Percentiles rank a stretch among this genome's conserved stretches.
Conservation (phyloP, 92 coral and sea anemone genomes). For the Phenganax marumi region DNA sequence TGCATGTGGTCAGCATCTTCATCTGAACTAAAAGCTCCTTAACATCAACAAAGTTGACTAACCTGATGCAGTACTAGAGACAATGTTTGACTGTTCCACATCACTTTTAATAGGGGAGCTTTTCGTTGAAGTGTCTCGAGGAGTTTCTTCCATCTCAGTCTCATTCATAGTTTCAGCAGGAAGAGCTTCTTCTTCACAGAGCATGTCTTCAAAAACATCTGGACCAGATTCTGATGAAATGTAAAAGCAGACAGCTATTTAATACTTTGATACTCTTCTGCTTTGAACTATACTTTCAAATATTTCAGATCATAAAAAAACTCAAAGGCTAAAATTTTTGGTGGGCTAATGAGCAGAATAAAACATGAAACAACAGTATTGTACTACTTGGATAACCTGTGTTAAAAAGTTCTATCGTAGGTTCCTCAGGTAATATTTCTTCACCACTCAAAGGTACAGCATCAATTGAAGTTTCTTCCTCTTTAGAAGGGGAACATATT, state of each 20-base stretch:
- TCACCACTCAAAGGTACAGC: slow-evolving; percentile 15
- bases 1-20: too few species aligned
- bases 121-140: background rate
- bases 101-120: slow-evolving; percentile 32
- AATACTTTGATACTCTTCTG: too few species aligned
- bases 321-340: too few species aligned
- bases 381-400: background rate
- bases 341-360: too few species aligned
- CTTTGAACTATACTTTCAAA: too few species aligned
- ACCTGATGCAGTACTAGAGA: slow-evolving; percentile 45
- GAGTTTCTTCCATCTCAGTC: background rate
- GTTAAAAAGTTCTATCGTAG: background rate
- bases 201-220: background rate
- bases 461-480: slow-evolving; percentile 11
- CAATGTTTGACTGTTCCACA: slow-evolving; percentile 41
- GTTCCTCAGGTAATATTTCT: background rate
- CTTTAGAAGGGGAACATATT: slow-evolving; percentile 3
- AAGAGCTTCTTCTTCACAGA: background rate
- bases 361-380: too few species aligned
- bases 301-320: too few species aligned
- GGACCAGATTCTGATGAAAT: too few species aligned
- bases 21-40: background rate
- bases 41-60: background rate
- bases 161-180: background rate
- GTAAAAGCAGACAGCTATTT: too few species aligned